A percentile compares a stretch with the other conserved stretches of the same genome.
Evolutionary conservation across 2,888 invertebrate species (phyloP).

Genomic region (Diarsia dahlii): DNA sequence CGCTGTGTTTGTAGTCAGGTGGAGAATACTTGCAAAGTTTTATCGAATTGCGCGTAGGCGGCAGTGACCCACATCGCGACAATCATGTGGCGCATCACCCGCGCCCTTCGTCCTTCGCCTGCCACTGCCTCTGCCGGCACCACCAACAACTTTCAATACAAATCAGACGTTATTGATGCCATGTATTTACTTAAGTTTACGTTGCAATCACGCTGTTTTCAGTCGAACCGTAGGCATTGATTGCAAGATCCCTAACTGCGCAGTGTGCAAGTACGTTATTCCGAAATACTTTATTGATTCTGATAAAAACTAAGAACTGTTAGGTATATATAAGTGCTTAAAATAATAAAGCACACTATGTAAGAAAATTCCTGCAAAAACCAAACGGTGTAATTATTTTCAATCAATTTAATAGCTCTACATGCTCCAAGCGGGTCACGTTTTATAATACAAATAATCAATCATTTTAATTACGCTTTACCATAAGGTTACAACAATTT

Average conservation of each 20-base stretch:
- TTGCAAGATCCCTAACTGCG: not conserved
- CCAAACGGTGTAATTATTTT: not conserved
- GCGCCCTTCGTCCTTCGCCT: constrained; percentile 76
- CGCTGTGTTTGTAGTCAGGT: constrained; percentile 69
- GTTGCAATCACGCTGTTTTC: constrained; percentile 5
- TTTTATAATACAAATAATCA: not conserved
- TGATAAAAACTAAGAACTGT: constrained; percentile 8
- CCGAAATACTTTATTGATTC: not conserved
- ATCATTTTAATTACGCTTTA: not conserved
- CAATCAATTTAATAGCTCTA: not conserved
- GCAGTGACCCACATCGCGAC: constrained; percentile 87
- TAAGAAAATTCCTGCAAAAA: not conserved
- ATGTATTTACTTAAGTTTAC: constrained; percentile 29
- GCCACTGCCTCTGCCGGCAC: constrained; percentile 55
- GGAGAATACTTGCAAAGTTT: constrained; percentile 83
- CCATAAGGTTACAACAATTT: not conserved
- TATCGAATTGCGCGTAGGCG: constrained; percentile 89
- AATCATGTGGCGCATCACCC: constrained; percentile 81
- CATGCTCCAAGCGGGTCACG: not conserved
- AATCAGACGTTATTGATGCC: constrained; percentile 41
- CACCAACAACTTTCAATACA: constrained; percentile 71
- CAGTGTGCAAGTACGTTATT: not conserved
- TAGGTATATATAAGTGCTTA: not conserved
- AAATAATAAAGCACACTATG: not conserved
- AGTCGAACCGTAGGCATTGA: not conserved